These are phyloP conservation scores for Melanotaenia parkinsoni DNA, from an alignment of 2,797 vertebrate genomes.

Conservation along the genomic window DNA sequence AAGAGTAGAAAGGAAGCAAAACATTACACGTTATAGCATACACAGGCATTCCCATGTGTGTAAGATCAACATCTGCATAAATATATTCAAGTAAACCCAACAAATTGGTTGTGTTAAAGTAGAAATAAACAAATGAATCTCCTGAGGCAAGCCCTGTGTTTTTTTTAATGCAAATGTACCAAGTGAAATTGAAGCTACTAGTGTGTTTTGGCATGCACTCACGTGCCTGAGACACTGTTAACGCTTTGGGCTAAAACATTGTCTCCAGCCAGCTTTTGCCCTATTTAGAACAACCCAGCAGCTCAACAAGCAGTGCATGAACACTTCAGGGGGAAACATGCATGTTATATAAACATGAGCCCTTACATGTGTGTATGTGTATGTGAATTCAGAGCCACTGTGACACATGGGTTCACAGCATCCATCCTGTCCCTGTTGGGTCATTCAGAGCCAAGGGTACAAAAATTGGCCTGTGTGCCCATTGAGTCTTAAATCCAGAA, in stretches of 20 bases:
- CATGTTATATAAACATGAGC: constrained; percentile 70
- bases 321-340: constrained; percentile 68
- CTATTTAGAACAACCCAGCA: constrained; percentile 65
- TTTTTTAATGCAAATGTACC: constrained; percentile 41
- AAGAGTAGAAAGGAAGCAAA: neutral
- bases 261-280: constrained; percentile 63
- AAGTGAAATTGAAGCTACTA: constrained; percentile 12
- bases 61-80: constrained; percentile 1
- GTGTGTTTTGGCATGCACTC: constrained; percentile 38
- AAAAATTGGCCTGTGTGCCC: constrained; percentile 14
- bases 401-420: constrained; percentile 77
- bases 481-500: constrained; percentile 2
- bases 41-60: neutral
- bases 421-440: constrained; percentile 53
- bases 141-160: neutral
- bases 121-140: constrained; percentile 3
- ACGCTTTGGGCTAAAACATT: constrained; percentile 47
- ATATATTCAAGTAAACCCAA: neutral
- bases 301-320: constrained; percentile 57
- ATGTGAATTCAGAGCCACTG: constrained; percentile 41
- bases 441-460: constrained; percentile 35
- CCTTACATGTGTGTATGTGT: constrained; percentile 12
- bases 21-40: constrained; percentile 9
- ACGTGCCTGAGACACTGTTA: constrained; percentile 44
- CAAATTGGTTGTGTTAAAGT: constrained; percentile 13